Conservation (phyloP, 1,140 invertebrate species). For the Prorops nasuta region DNA sequence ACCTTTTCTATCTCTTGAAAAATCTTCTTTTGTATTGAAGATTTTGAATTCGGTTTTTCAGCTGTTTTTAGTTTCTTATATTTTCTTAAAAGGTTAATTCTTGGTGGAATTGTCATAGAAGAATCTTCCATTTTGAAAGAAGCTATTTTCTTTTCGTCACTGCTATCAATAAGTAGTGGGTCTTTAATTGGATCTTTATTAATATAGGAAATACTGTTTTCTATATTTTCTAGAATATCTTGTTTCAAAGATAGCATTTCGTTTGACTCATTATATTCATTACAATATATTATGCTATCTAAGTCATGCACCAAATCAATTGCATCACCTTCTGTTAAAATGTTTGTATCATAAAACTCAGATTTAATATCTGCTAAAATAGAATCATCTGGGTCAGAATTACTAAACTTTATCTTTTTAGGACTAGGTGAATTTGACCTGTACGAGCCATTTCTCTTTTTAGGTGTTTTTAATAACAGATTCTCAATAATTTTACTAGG, state of each 20-base stretch:
- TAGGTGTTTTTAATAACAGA: too few relatives aligned
- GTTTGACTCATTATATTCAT: neutral
- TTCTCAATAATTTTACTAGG: too few relatives aligned
- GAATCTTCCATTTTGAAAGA: neutral
- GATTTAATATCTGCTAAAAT: neutral
- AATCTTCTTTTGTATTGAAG: neutral
- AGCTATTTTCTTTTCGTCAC: neutral
- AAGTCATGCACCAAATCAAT: constrained; percentile 30
- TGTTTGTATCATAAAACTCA: constrained; percentile 10
- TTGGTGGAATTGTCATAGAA: neutral
- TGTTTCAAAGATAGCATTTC: neutral
- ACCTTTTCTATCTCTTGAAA: constrained; percentile 4
- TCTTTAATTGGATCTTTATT: constrained; percentile 14
- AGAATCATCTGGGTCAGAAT: neutral
- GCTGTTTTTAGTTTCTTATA: neutral
- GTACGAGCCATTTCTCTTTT: too few relatives aligned
- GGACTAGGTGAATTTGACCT: too few relatives aligned
- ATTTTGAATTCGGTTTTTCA: neutral
- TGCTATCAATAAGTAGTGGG: constrained; percentile 15
- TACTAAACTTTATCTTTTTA: too few relatives aligned
- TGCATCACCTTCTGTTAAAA: constrained; percentile 8
- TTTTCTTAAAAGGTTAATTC: neutral
- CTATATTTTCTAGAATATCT: neutral
- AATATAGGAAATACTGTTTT: neutral
- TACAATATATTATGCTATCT: constrained; percentile 9